These are phyloP conservation scores for Zoanthus solanderi DNA, from an alignment of 92 coral and sea anemone species.

Conservation along the genomic window DNA sequence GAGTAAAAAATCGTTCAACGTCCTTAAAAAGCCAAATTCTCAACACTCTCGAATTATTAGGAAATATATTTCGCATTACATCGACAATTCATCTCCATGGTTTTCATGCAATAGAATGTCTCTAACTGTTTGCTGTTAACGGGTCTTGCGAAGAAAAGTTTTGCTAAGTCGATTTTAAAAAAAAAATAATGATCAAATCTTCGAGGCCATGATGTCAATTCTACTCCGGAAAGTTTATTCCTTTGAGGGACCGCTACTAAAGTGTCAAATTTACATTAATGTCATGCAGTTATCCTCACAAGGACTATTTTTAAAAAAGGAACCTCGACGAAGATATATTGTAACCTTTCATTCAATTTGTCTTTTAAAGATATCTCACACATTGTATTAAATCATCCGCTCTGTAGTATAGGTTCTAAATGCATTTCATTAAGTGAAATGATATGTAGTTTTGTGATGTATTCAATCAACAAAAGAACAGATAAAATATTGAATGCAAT, in stretches of 20 bases:
- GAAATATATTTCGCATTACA: background rate
- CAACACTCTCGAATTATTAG: background rate
- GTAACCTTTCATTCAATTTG: background rate
- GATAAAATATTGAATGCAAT: conserved; percentile 29
- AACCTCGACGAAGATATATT: background rate
- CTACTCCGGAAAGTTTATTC: background rate
- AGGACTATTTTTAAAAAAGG: background rate
- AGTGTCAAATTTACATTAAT: background rate
- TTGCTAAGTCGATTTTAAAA: background rate
- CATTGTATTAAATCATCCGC: background rate
- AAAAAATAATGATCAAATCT: background rate
- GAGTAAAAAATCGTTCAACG: background rate
- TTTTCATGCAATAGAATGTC: background rate
- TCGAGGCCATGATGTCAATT: conserved; percentile 8
- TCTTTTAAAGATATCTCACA: background rate
- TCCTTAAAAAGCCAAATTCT: background rate
- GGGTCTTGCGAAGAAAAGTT: background rate
- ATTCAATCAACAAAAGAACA: conserved; percentile 30
- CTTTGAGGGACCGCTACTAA: background rate
- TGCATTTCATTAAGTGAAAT: conserved; percentile 13
- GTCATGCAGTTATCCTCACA: background rate
- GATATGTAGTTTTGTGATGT: conserved; percentile 1
- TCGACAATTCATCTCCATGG: background rate
- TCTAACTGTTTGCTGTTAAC: background rate
- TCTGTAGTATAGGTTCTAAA: background rate